Conservation (phyloP, 1,140 invertebrate species). For the Diuraphis noxia region DNA sequence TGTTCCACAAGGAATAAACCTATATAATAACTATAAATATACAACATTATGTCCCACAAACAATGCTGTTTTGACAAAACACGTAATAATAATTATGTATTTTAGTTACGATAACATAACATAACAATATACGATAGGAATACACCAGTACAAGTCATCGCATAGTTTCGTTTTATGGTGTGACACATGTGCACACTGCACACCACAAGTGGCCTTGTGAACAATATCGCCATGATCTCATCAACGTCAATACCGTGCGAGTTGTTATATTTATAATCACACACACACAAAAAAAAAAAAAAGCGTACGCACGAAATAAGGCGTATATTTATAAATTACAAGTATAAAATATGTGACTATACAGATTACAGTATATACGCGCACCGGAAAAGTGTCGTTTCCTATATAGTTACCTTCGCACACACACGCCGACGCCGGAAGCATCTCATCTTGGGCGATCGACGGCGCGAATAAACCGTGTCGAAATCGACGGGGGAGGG, state of each 20-base stretch:
- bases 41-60: too few relatives aligned
- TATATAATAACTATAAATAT: not conserved
- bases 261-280: not conserved
- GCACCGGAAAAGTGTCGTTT: not conserved
- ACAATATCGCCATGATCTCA: not conserved
- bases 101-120: not conserved
- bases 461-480: slow-evolving; percentile 3
- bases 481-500: slow-evolving; percentile 10
- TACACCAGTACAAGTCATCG: not conserved
- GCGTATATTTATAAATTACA: not conserved
- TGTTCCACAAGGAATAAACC: not conserved
- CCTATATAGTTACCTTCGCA: not conserved
- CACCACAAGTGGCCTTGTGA: not conserved
- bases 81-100: not conserved
- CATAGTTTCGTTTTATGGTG: not conserved
- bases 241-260: not conserved
- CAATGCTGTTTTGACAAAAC: not conserved
- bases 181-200: not conserved
- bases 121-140: not conserved
- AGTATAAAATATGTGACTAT: not conserved
- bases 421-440: not conserved
- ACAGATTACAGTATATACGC: not conserved
- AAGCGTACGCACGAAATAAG: not conserved
- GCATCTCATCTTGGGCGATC: not conserved
- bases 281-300: not conserved